Percentiles rank a stretch among this genome's conserved stretches.
Conservation (phyloP, 2,888 invertebrate species). For the Tipula unca region DNA sequence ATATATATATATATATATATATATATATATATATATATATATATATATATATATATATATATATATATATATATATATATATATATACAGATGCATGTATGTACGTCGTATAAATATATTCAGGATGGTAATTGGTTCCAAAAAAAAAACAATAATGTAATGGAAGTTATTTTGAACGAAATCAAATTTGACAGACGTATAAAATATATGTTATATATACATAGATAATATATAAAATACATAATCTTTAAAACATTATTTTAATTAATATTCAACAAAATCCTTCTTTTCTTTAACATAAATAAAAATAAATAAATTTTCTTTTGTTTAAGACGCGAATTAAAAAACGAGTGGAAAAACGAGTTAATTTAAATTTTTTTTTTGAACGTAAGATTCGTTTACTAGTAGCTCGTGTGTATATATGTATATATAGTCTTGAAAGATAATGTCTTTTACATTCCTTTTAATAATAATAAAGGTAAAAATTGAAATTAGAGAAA, state of each 20-base stretch:
- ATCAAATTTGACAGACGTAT: not conserved
- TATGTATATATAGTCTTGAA: not conserved
- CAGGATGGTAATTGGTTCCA: not conserved
- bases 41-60: not conserved
- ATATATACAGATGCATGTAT: not conserved
- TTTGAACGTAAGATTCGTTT: not conserved
- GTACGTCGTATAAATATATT: not conserved
- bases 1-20: not conserved
- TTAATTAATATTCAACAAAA: not conserved
- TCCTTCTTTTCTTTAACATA: not conserved
- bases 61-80: too few species aligned
- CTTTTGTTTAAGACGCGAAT: not conserved
- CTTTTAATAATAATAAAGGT: not conserved
- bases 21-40: not conserved
- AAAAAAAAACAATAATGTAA: not conserved
- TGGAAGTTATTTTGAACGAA: not conserved
- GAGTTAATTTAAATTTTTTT: not conserved
- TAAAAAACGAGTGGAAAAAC: not conserved
- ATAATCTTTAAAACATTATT: not conserved
- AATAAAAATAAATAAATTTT: not conserved
- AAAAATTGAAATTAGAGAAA: not conserved
- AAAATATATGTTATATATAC: not conserved
- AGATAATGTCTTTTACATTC: not conserved
- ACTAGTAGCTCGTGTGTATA: not conserved
- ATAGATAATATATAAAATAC: not conserved